Percentiles rank a stretch among this genome's conserved stretches.
These are phyloP conservation scores for Chrysolina oricalcia DNA, from an alignment of 2,888 invertebrate genomes.

Conservation along the genomic window DNA sequence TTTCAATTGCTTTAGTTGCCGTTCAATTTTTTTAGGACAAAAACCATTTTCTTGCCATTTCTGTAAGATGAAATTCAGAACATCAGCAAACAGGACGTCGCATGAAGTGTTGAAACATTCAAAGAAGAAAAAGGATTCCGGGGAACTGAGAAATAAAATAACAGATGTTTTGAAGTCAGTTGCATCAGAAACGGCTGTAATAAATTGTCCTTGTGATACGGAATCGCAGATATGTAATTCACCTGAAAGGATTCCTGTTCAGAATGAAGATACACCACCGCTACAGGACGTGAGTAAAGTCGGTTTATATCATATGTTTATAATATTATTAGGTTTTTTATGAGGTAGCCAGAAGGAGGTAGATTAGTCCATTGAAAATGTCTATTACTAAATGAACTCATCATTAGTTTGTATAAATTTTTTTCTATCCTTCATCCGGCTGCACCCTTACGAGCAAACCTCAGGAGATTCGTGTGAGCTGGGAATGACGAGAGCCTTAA, in stretches of 20 bases:
- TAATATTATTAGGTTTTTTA: no score
- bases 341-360: no score
- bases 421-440: no score
- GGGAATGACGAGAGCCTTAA: no score
- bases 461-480: no score
- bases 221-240: background rate
- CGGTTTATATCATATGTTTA: background rate
- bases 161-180: constrained; percentile 58
- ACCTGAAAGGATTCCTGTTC: background rate
- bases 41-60: constrained; percentile 69
- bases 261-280: constrained; percentile 33
- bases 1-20: no score
- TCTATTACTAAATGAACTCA: no score
- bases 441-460: no score
- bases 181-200: constrained; percentile 37
- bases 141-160: constrained; percentile 49
- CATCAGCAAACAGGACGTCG: constrained; percentile 79
- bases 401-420: no score
- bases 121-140: constrained; percentile 36
- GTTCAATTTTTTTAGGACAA: constrained; percentile 50
- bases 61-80: constrained; percentile 78
- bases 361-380: no score
- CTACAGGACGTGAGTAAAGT: constrained; percentile 1
- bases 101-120: constrained; percentile 74
- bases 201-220: background rate